Conservation (phyloP, 2,888 invertebrate genomes). For the Xestia rhomboidea region DNA sequence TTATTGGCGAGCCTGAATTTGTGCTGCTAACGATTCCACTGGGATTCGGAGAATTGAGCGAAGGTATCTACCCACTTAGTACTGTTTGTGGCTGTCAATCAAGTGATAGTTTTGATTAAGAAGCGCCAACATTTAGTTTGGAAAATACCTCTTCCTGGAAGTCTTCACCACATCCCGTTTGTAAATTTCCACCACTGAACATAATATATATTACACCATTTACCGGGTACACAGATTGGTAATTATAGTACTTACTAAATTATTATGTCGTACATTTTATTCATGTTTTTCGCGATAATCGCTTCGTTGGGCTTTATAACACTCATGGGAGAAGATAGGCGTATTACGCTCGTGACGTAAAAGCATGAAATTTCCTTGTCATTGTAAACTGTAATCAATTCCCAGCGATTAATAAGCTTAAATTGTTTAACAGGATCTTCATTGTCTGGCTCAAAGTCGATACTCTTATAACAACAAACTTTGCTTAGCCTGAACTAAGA, state of each 20-base stretch:
- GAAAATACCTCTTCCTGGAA: background rate
- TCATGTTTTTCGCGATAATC: slow-evolving; percentile 9
- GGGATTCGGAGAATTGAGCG: slow-evolving; percentile 25
- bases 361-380: slow-evolving; percentile 6
- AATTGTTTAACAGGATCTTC: slow-evolving; percentile 39
- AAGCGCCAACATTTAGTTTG: background rate
- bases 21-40: slow-evolving; percentile 25
- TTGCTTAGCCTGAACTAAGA: slow-evolving; percentile 46
- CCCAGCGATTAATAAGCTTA: slow-evolving; percentile 28
- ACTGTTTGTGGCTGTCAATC: slow-evolving; percentile 9
- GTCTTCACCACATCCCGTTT: background rate
- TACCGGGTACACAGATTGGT: slow-evolving; percentile 1
- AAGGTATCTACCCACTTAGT: slow-evolving; percentile 8
- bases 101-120: background rate
- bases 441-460: slow-evolving; percentile 42
- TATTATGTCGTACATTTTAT: slow-evolving; percentile 19
- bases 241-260: slow-evolving; percentile 16
- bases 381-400: slow-evolving; percentile 23
- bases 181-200: background rate
- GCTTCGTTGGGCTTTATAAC: slow-evolving; percentile 1
- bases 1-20: slow-evolving; percentile 24
- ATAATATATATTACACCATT: no score
- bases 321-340: slow-evolving; percentile 8
- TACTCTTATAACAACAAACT: slow-evolving; percentile 53
- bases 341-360: background rate